Conservation (phyloP, 2,113 vertebrate genomes). For the Mesocricetus auratus region DNA sequence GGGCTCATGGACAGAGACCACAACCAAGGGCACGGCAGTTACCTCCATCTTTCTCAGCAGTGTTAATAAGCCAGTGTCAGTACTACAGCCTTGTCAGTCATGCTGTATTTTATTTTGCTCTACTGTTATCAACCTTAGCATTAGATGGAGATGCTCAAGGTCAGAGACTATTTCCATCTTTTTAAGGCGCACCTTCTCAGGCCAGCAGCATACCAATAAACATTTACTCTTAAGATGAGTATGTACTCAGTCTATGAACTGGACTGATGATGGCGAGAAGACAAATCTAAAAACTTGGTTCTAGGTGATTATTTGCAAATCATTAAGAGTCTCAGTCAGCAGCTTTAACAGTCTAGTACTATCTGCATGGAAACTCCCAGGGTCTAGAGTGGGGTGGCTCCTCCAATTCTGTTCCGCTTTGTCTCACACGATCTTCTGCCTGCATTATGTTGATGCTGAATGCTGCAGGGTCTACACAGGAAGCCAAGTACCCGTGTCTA, state of each 20-base stretch:
- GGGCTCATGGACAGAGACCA: fast-evolving
- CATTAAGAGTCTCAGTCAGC: neutral
- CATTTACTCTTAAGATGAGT: neutral
- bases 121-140: neutral
- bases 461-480: too few relatives aligned
- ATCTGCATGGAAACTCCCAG: neutral
- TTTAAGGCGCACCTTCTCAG: neutral
- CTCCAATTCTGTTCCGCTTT: neutral
- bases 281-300: neutral
- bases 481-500: neutral
- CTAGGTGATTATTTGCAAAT: neutral
- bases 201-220: fast-evolving
- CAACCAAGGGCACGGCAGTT: fast-evolving
- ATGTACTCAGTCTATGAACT: neutral
- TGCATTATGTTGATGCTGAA: too few relatives aligned
- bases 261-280: neutral
- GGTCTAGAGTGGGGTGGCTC: neutral
- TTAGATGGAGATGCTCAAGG: neutral
- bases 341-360: neutral
- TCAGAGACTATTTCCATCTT: neutral
- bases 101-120: fast-evolving
- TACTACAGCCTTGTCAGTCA: fast-evolving
- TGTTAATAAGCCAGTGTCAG: fast-evolving
- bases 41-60: fast-evolving
- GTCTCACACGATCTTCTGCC: neutral